Percentiles rank a stretch among this genome's conserved stretches.
Conservation (phyloP, 2,888 invertebrate species). For the Tethea ocularis region DNA sequence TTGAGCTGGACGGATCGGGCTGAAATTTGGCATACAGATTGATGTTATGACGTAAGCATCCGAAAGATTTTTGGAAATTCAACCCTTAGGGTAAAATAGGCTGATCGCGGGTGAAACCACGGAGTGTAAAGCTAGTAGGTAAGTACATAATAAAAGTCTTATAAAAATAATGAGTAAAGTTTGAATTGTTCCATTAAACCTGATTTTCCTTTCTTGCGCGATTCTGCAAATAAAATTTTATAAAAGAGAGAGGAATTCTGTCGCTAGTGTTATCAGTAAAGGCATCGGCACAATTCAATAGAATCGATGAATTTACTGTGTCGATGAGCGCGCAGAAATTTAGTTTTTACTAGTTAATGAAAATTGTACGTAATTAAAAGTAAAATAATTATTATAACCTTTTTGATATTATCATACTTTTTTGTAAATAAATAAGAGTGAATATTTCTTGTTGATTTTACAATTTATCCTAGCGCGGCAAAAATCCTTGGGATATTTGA, state of each 20-base stretch:
- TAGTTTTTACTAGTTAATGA: slow-evolving; percentile 21
- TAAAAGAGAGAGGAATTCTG: slow-evolving; percentile 63
- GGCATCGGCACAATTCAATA: slow-evolving; percentile 58
- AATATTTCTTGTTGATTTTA: no score
- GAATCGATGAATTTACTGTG: slow-evolving; percentile 37
- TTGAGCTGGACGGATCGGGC: no score
- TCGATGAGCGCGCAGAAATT: slow-evolving; percentile 34
- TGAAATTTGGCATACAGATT: no score
- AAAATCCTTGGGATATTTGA: not conserved
- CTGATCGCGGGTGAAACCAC: no score
- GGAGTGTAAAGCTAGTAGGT: no score
- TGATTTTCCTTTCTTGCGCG: slow-evolving; percentile 6
- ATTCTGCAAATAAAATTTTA: slow-evolving; percentile 45
- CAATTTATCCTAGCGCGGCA: not conserved
- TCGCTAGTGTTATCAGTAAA: slow-evolving; percentile 49
- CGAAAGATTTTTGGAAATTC: no score
- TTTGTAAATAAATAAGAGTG: not conserved
- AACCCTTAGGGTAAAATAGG: no score
- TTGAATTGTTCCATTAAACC: not conserved
- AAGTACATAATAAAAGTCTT: no score
- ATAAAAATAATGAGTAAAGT: not conserved
- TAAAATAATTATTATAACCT: not conserved
- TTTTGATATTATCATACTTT: not conserved
- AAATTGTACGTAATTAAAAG: slow-evolving; percentile 9
- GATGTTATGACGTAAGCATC: no score